These are phyloP conservation scores for Mugil cephalus DNA, from an alignment of 2,113 vertebrate species.

Conservation along the genomic window DNA sequence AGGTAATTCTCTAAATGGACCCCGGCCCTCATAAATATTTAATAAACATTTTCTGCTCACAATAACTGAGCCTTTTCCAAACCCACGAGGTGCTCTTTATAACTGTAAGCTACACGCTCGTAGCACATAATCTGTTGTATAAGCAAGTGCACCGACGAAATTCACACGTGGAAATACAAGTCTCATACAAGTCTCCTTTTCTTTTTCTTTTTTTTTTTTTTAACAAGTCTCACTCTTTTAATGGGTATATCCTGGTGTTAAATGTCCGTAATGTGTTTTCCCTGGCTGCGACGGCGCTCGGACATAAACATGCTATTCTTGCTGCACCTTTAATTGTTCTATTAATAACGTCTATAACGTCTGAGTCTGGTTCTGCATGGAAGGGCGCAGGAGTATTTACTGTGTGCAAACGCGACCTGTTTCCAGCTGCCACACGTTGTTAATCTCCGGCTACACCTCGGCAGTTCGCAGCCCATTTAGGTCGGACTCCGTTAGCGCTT, in stretches of 20 bases:
- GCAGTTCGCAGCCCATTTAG: conserved; percentile 56
- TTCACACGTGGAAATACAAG: conserved; percentile 50
- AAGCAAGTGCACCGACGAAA: conserved; percentile 69
- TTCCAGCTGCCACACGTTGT: conserved; percentile 66
- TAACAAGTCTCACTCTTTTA: conserved; percentile 72
- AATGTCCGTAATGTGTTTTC: conserved; percentile 68
- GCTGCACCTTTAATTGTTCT: conserved; percentile 62
- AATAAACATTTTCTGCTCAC: conserved; percentile 42
- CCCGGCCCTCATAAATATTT: conserved; percentile 56
- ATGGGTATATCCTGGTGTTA: conserved; percentile 64
- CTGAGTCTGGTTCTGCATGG: conserved; percentile 45
- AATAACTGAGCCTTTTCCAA: conserved; percentile 43
- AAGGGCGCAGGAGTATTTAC: conserved; percentile 59
- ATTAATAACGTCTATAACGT: conserved; percentile 69
- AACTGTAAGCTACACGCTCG: conserved; percentile 28
- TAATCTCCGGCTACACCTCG: conserved; percentile 70
- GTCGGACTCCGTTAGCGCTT: conserved; percentile 40
- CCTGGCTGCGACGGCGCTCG: conserved; percentile 54
- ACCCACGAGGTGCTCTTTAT: conserved; percentile 48
- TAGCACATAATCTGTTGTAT: conserved; percentile 52
- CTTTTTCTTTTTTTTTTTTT: conserved; percentile 56
- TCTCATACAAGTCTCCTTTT: too few species aligned
- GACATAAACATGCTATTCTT: conserved; percentile 73
- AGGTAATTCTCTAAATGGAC: conserved; percentile 26
- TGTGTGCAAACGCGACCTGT: conserved; percentile 60